A percentile compares a stretch with the other conserved stretches of the same genome.
phyloP scores from a whole-genome alignment of 2,888 invertebrate species.

The Busseola fusca region DNA sequence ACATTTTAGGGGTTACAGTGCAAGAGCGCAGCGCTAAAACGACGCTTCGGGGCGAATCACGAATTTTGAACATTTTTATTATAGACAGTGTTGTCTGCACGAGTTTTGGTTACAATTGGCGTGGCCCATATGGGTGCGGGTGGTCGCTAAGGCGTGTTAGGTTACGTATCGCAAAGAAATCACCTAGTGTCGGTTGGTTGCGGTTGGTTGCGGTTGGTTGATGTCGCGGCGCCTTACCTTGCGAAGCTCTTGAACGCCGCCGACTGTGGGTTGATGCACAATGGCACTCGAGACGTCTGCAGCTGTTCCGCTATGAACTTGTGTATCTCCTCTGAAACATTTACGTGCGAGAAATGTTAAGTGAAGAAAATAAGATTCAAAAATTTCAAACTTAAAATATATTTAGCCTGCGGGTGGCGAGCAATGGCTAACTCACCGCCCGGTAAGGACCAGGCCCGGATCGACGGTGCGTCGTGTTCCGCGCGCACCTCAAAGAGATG shows the following conservation, averaged over 20 bases:
- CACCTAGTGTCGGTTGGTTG: conserved; percentile 88
- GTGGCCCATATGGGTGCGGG: conserved; percentile 84
- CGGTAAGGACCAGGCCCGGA: no score
- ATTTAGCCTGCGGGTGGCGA: no score
- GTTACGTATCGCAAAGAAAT: conserved; percentile 88
- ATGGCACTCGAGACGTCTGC: conserved; percentile 97
- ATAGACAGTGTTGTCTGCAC: conserved; percentile 72
- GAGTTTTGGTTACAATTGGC: conserved; percentile 62
- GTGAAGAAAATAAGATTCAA: not conserved
- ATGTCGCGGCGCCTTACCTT: conserved; percentile 94
- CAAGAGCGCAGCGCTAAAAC: conserved; percentile 40
- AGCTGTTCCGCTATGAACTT: conserved; percentile 99
- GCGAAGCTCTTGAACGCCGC: conserved; percentile 99
- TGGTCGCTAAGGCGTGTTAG: conserved; percentile 80
- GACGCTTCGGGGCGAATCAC: conserved; percentile 28
- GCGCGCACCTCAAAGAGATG: no score
- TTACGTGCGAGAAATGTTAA: not conserved
- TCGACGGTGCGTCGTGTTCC: no score
- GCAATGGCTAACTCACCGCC: no score
- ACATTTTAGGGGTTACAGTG: conserved; percentile 51
- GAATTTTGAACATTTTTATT: not conserved
- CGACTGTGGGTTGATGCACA: conserved; percentile 99
- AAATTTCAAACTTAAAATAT: no score
- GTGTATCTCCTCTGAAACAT: conserved; percentile 98
- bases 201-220: conserved; percentile 82